A percentile compares a stretch with the other conserved stretches of the same genome.
phyloP scores from a whole-genome alignment of 1,140 invertebrate genomes.

The Callitettix versicolor region DNA sequence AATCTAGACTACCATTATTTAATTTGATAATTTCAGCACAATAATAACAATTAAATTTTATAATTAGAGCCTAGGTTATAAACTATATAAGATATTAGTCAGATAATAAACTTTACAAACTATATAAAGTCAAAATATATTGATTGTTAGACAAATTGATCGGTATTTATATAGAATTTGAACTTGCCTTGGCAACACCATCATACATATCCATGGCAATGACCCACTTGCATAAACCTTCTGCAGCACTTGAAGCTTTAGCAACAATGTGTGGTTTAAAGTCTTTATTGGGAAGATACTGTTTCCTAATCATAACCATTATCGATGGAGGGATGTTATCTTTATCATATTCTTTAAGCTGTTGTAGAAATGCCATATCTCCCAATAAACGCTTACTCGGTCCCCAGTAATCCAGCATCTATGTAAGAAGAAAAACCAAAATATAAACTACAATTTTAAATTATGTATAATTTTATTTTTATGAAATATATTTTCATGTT shows the following conservation, averaged over 20 bases:
- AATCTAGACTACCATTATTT: no score
- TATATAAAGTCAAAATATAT: no score
- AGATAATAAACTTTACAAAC: no score
- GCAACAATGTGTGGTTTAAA: conserved; percentile 82
- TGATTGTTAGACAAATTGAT: no score
- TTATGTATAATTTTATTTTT: no score
- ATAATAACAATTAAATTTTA: no score
- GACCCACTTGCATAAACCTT: conserved; percentile 88
- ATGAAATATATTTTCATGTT: no score
- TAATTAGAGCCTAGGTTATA: no score
- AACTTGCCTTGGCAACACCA: conserved; percentile 63
- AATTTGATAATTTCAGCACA: no score
- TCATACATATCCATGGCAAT: conserved; percentile 90
- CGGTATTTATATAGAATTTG: no score
- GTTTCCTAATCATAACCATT: conserved; percentile 76
- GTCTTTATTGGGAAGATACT: conserved; percentile 72
- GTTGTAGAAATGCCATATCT: conserved; percentile 79
- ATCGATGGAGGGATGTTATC: conserved; percentile 73
- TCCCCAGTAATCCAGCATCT: conserved; percentile 80
- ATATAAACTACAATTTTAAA: no score
- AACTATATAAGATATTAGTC: no score
- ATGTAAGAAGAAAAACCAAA: background rate
- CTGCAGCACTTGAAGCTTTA: conserved; percentile 80
- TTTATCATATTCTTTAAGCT: conserved; percentile 82
- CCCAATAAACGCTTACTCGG: conserved; percentile 83